Evolutionary conservation across 1,140 invertebrate species (phyloP), one percentile per base, ranked within the genome.

Genomic region (Zaprionus capensis): DNA sequence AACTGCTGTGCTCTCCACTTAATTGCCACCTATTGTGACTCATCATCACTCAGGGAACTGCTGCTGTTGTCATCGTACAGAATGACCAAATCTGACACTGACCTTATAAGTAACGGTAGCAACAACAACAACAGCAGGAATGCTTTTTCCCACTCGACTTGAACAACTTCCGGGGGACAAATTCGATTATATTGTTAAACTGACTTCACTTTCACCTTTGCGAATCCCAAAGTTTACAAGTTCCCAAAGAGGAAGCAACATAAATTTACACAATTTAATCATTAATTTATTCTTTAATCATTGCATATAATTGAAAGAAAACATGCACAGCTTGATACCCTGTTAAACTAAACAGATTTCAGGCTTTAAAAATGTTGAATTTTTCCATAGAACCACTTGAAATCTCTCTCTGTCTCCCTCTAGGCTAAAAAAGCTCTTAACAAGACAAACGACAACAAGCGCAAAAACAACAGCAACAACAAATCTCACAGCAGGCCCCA

Each of bases 61-160:
- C 17, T 22, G 46, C 46, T 49, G 31, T 26, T 38, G 46, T 38
- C 64, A 55, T 11, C 49, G 22, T 55, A 4, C n/a, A 15, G 58
- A 72, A 72, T 78, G 82, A 82, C 68, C 82, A 85, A 81, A 79
- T 73, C 75, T 80, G 80, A 82, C 76, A 82, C 77, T 87, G 83
- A 86, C 82, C 82, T 86, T 86, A 82, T 69, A 76, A 57, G 79
- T 61, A 58, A 53, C 15, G 59, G 14, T 28, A 69, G 36, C 22
- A 44, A 5, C 6, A 69, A 24, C 38, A 65, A 6, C 26, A 65
- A n/a, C 51, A 53, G 17, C 12, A 51, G 31, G 9, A 34, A 34
- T 3, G 31, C 15, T 9, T 31, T 67, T 51, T 38, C 49, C 55
- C 59, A 70, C 76, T 80, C 80, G 64, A 74, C 70, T 70, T 72